Evolutionary conservation across 2,888 invertebrate species (phyloP).

Genomic region (Pherbina coryleti): DNA sequence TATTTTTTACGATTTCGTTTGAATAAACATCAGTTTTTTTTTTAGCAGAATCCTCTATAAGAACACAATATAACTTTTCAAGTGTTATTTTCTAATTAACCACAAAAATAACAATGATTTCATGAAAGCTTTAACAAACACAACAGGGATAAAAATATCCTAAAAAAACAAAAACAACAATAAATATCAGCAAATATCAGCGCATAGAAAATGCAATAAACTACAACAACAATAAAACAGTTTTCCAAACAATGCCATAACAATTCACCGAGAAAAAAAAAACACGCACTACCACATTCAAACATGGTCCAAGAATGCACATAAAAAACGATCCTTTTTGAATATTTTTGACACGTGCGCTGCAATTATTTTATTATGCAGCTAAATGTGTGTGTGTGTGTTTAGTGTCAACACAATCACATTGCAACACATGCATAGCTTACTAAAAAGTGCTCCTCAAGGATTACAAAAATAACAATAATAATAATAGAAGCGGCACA

Average conservation of each 20-base stretch:
- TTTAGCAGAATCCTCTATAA: too few species aligned
- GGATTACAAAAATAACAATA: conserved; percentile 27
- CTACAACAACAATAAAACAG: background rate
- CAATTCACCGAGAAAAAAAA: background rate
- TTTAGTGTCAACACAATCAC: conserved; percentile 19
- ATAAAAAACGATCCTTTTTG: conserved; percentile 55
- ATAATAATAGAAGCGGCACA: conserved; percentile 3
- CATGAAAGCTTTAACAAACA: too few species aligned
- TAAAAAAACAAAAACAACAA: too few species aligned
- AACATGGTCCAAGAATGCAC: background rate
- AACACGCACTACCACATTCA: too few species aligned
- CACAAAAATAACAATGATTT: too few species aligned
- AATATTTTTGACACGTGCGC: conserved; percentile 66
- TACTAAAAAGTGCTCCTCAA: conserved; percentile 28
- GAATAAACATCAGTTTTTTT: too few species aligned
- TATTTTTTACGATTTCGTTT: too few species aligned
- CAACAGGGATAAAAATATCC: too few species aligned
- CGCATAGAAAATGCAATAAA: too few species aligned
- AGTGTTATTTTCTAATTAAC: too few species aligned
- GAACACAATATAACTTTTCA: too few species aligned
- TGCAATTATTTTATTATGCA: conserved; percentile 65
- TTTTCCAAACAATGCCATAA: background rate
- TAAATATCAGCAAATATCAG: too few species aligned
- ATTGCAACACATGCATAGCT: background rate
- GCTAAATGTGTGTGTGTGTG: conserved; percentile 11